Conservation (phyloP, 2,797 vertebrate genomes). For the Microcaecilia unicolor region DNA sequence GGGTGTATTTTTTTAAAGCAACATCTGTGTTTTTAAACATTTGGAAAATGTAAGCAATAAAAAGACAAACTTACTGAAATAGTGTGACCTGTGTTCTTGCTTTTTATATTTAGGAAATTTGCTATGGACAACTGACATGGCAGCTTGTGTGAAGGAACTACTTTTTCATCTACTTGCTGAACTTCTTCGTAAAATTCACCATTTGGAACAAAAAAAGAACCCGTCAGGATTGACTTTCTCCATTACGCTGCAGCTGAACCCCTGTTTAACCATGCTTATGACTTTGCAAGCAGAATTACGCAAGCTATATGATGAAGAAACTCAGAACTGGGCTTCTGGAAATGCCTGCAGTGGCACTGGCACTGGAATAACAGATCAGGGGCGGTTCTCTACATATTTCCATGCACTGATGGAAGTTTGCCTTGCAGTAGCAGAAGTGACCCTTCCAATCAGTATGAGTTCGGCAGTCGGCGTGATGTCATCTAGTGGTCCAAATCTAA, state of each 20-base stretch:
- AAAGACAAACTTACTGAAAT: not conserved
- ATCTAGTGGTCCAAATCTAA: slow-evolving; percentile 80
- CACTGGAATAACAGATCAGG: slow-evolving; percentile 68
- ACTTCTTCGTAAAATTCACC: slow-evolving; percentile 85
- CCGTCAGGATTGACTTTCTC: slow-evolving; percentile 79
- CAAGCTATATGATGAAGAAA: slow-evolving; percentile 89
- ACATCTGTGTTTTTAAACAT: too few species aligned
- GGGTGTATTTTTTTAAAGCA: too few species aligned
- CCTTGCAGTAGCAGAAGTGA: slow-evolving; percentile 90
- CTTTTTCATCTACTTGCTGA: slow-evolving; percentile 88
- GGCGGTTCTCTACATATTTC: slow-evolving; percentile 92
- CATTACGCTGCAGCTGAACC: slow-evolving; percentile 88
- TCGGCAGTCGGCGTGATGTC: slow-evolving; percentile 69
- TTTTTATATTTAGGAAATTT: slow-evolving; percentile 65
- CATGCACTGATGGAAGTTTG: slow-evolving; percentile 95
- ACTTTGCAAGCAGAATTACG: slow-evolving; percentile 90
- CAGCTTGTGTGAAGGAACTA: slow-evolving; percentile 86
- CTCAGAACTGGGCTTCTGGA: slow-evolving; percentile 79
- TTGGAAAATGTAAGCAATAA: rapidly evolving
- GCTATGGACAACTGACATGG: slow-evolving; percentile 91
- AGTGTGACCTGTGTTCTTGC: not conserved
- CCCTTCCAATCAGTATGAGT: slow-evolving; percentile 81
- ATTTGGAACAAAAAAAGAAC: slow-evolving; percentile 79
- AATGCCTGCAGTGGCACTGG: slow-evolving; percentile 59
- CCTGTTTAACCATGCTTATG: slow-evolving; percentile 92